Conservation (phyloP, 1,140 invertebrate species). For the Chymomyza costata region DNA sequence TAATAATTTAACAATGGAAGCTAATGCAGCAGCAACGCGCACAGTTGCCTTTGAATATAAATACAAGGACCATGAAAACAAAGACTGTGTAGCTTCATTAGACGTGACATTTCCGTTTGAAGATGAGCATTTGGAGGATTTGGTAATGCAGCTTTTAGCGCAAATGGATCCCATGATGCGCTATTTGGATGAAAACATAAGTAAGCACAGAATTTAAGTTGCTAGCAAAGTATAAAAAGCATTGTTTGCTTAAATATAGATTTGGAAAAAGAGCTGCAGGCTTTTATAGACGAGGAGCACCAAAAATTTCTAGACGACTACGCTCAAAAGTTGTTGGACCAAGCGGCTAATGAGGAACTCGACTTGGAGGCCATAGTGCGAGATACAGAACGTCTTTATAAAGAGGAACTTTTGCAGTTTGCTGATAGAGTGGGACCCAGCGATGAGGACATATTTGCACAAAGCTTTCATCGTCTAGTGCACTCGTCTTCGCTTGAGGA, state of each 20-base stretch:
- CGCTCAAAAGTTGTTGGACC: conserved; percentile 76
- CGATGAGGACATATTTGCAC: conserved; percentile 87
- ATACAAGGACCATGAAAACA: conserved; percentile 56
- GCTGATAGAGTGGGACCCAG: conserved; percentile 83
- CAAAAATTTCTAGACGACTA: conserved; percentile 77
- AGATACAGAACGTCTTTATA: conserved; percentile 83
- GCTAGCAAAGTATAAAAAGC: neutral
- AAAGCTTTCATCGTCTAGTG: conserved; percentile 87
- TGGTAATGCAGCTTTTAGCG: conserved; percentile 72
- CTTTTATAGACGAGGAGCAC: conserved; percentile 76
- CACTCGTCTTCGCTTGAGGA: conserved; percentile 86
- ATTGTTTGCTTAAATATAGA: conserved; percentile 20
- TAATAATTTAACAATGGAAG: neutral
- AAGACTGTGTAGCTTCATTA: conserved; percentile 30
- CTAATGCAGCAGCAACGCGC: conserved; percentile 11
- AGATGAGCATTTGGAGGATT: conserved; percentile 68
- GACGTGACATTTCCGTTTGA: conserved; percentile 70
- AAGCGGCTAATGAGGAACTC: conserved; percentile 77
- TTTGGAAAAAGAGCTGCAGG: conserved; percentile 62
- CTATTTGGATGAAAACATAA: conserved; percentile 73
- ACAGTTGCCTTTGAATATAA: conserved; percentile 49
- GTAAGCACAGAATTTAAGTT: conserved; percentile 46
- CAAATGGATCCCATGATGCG: conserved; percentile 75
- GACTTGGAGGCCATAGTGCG: conserved; percentile 82
- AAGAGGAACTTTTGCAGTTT: conserved; percentile 81